Evolutionary conservation across 1,140 invertebrate genomes (phyloP).

Genomic region (Thalassaphorura encarpata): DNA sequence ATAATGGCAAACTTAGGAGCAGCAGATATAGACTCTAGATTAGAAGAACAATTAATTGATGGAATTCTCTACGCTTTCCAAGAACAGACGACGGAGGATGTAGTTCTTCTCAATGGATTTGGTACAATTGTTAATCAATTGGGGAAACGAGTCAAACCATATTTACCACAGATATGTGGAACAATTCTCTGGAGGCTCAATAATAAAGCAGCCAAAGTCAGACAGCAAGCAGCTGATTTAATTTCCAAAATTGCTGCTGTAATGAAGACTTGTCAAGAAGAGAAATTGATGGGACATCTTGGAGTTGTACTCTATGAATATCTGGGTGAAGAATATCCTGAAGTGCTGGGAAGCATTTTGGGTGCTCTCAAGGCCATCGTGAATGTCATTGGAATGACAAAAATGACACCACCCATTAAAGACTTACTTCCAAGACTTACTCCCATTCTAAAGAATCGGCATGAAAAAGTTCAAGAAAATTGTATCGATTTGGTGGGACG

Average conservation of each 20-base stretch:
- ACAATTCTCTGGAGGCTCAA: constrained; percentile 98
- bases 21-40: constrained; percentile 59
- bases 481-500: constrained; percentile 98
- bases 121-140: constrained; percentile 97
- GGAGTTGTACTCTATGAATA: constrained; percentile 99
- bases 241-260: constrained; percentile 97
- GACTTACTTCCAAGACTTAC: constrained; percentile 93
- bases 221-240: constrained; percentile 98
- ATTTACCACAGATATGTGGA: constrained; percentile 98
- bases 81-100: constrained; percentile 98
- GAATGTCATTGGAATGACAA: constrained; percentile 99
- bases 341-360: constrained; percentile 95
- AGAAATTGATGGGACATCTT: constrained; percentile 99
- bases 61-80: constrained; percentile 99
- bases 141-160: constrained; percentile 94
- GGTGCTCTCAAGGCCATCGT: constrained; percentile 98
- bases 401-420: constrained; percentile 99
- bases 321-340: constrained; percentile 98
- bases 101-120: constrained; percentile 99
- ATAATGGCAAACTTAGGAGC: constrained; percentile 96
- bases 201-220: constrained; percentile 98
- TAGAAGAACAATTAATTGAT: constrained; percentile 98
- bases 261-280: constrained; percentile 99
- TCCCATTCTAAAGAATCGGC: constrained; percentile 90
- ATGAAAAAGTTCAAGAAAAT: constrained; percentile 83